Evolutionary conservation across 1,140 invertebrate genomes (phyloP).

Genomic region (Argopecten irradians): DNA sequence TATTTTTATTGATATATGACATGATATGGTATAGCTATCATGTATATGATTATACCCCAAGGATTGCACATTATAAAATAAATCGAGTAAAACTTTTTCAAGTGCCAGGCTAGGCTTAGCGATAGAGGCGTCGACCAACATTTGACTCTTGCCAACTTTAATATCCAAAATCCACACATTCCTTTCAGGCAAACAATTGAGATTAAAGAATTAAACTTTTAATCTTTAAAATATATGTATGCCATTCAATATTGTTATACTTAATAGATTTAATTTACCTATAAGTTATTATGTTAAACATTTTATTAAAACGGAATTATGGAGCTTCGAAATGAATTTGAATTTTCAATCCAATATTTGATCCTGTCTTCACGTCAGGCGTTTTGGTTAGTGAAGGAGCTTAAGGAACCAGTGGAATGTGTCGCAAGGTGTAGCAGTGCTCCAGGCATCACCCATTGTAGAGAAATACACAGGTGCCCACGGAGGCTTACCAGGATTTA

Average conservation of each 20-base stretch:
- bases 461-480: neutral
- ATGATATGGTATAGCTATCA: too few species aligned
- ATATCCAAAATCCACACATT: neutral
- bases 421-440: neutral
- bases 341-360: neutral
- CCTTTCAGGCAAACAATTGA: neutral
- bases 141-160: constrained; percentile 21
- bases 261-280: neutral
- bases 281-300: constrained; percentile 14
- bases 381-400: neutral
- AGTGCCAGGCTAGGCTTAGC: neutral
- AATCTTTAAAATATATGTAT: neutral
- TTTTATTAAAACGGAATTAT: neutral
- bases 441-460: neutral
- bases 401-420: neutral
- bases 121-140: neutral
- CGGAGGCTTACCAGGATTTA: neutral
- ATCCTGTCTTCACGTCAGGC: neutral
- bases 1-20: too few species aligned
- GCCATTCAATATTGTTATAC: neutral
- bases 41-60: too few species aligned
- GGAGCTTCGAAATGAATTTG: neutral
- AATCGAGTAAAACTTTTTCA: neutral
- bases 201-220: constrained; percentile 11
- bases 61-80: too few species aligned